phyloP scores from a whole-genome alignment of 2,797 vertebrate genomes.

The Sciurus vulgaris region DNA sequence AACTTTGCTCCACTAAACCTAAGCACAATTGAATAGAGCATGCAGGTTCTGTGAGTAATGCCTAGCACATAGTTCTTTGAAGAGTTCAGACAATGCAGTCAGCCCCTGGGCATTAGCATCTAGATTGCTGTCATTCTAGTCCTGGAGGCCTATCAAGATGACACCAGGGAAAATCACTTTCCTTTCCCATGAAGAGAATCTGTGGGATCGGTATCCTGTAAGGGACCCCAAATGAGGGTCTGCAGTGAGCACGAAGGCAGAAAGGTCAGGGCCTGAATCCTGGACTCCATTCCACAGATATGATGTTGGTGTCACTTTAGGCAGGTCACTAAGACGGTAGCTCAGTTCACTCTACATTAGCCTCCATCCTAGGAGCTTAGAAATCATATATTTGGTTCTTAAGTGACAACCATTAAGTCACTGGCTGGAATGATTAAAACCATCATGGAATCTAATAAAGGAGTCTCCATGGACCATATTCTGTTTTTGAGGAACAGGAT shows the following conservation, averaged over 20 bases:
- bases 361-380: neutral
- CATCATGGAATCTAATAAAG: neutral
- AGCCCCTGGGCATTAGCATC: conserved; percentile 17
- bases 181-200: neutral
- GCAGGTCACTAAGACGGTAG: neutral
- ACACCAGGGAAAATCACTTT: neutral
- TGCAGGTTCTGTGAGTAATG: neutral
- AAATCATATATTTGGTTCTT: conserved; percentile 10
- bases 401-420: neutral
- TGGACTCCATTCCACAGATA: neutral
- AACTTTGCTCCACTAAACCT: conserved; percentile 51
- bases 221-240: neutral
- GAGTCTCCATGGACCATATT: neutral
- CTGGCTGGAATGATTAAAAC: neutral
- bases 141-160: neutral
- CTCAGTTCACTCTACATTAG: neutral
- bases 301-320: neutral
- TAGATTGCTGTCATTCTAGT: neutral
- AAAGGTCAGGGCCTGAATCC: neutral
- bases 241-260: neutral
- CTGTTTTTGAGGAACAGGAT: neutral
- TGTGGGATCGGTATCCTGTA: neutral
- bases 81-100: neutral
- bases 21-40: neutral
- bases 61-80: neutral